Evolutionary conservation across 2,888 invertebrate species (phyloP).

Genomic region (Platycheirus rosarum): DNA sequence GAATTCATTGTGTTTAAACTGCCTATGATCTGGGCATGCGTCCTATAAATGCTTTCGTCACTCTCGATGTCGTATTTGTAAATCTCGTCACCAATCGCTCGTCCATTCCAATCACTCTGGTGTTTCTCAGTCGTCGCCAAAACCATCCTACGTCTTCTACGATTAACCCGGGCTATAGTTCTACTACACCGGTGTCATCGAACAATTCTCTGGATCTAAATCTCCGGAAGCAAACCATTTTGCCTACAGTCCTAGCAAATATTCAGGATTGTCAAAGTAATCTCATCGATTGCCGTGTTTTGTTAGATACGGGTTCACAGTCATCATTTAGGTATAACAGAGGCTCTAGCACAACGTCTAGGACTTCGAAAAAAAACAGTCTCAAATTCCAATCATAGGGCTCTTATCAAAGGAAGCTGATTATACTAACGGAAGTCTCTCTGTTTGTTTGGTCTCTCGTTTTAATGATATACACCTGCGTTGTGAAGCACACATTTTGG

Average conservation of each 20-base stretch:
- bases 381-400: constrained; percentile 4
- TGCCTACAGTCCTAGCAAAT: background rate
- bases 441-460: background rate
- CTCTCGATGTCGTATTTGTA: background rate
- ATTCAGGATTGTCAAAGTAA: constrained; percentile 1
- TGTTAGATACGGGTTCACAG: background rate
- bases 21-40: background rate
- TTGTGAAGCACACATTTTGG: constrained; percentile 5
- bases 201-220: background rate
- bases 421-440: background rate
- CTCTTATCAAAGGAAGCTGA: background rate
- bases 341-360: constrained; percentile 2
- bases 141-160: background rate
- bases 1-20: background rate
- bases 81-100: background rate
- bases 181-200: background rate
- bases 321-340: background rate
- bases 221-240: constrained; percentile 7
- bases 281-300: background rate
- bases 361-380: background rate
- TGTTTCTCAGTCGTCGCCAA: background rate
- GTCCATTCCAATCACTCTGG: background rate
- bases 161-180: background rate
- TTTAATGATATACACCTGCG: background rate
- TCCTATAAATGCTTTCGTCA: background rate